Percentiles rank a stretch among this genome's conserved stretches.
phyloP scores from a whole-genome alignment of 2,113 vertebrate species.

The Carollia perspicillata region DNA sequence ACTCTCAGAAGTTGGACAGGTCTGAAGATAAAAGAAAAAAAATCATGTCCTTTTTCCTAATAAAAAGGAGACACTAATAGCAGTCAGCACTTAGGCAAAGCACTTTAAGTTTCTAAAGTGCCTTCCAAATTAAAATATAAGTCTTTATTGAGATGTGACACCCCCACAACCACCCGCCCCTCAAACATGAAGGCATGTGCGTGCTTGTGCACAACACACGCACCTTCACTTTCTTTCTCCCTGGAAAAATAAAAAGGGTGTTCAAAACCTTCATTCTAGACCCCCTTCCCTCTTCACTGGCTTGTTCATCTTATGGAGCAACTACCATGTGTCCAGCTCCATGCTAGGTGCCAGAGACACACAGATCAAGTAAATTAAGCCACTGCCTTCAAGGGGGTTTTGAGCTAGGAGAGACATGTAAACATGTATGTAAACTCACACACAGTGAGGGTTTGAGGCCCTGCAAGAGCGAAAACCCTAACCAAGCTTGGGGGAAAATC shows the following conservation, averaged over 20 bases:
- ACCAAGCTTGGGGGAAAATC: not conserved
- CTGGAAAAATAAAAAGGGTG: not conserved
- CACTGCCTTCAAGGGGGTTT: not conserved
- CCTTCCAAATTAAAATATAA: conserved; percentile 77
- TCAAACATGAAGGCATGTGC: not conserved
- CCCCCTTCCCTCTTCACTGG: not conserved
- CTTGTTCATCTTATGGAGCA: conserved; percentile 8
- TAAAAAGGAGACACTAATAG: conserved; percentile 79
- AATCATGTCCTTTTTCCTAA: conserved; percentile 78
- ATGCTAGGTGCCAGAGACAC: not conserved
- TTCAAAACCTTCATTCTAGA: not conserved
- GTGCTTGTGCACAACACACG: not conserved
- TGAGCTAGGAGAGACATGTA: not conserved
- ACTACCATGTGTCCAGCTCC: not conserved
- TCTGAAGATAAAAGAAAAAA: conserved; percentile 77
- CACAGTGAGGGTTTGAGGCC: not conserved
- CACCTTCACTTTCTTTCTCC: not conserved
- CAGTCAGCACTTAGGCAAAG: conserved; percentile 76
- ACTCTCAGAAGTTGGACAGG: conserved; percentile 77
- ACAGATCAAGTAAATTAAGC: not conserved
- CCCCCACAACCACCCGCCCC: not conserved
- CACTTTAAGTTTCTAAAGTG: conserved; percentile 78
- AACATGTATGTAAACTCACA: not conserved
- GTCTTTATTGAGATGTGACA: conserved; percentile 36
- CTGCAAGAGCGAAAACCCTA: not conserved